Evolutionary conservation across 2,113 vertebrate genomes (phyloP).

Genomic region (Speoplatyrhinus poulsoni): DNA sequence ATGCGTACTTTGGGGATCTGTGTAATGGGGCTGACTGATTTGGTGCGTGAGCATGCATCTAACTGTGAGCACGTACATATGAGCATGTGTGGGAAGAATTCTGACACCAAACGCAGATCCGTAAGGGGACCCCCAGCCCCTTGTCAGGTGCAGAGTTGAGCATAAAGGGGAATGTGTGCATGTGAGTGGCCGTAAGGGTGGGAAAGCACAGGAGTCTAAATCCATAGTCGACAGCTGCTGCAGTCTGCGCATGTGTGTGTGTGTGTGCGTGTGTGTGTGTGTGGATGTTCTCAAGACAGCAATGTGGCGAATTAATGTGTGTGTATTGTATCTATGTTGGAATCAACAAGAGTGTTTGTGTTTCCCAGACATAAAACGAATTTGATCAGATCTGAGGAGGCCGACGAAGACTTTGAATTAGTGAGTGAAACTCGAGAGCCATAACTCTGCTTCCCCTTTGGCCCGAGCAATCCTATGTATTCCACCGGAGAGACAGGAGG

Average conservation of each 20-base stretch:
- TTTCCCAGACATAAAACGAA: constrained; percentile 50
- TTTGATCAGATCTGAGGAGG: constrained; percentile 58
- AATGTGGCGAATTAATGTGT: constrained; percentile 32
- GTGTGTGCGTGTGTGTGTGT: constrained; percentile 48
- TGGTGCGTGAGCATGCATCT: constrained; percentile 49
- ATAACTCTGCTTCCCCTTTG: constrained; percentile 20
- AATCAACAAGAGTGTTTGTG: constrained; percentile 47
- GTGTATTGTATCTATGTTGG: constrained; percentile 24
- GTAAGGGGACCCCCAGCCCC: constrained; percentile 73
- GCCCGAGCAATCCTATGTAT: constrained; percentile 39
- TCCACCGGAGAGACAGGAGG: constrained; percentile 49
- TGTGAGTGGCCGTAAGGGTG: constrained; percentile 60
- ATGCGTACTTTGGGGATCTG: constrained; percentile 43
- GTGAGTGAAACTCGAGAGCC: constrained; percentile 55
- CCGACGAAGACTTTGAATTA: constrained; percentile 42
- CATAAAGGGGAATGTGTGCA: constrained; percentile 71
- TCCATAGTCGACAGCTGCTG: constrained; percentile 73
- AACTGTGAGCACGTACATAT: constrained; percentile 37
- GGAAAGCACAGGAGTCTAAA: constrained; percentile 69
- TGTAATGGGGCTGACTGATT: constrained; percentile 13
- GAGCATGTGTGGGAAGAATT: constrained; percentile 56
- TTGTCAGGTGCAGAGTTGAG: constrained; percentile 71
- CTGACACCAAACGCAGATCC: constrained; percentile 44
- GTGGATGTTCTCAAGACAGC: constrained; percentile 33
- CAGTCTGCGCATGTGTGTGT: constrained; percentile 16